Percentiles rank a stretch among this genome's conserved stretches.
These are phyloP conservation scores for Procambarus clarkii DNA, from an alignment of 1,140 invertebrate genomes.

Conservation along the genomic window DNA sequence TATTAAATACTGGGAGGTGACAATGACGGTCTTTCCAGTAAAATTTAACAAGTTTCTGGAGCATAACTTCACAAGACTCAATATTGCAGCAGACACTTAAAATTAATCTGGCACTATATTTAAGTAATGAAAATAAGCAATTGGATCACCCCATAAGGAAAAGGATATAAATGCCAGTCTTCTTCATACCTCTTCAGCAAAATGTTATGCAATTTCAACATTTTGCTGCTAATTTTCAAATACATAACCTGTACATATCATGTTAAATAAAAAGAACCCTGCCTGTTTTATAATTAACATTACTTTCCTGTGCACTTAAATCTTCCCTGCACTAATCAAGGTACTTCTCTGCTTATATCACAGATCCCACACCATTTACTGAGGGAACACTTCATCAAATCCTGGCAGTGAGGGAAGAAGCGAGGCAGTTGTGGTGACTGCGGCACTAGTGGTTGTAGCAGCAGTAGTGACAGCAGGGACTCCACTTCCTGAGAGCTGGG, in stretches of 20 bases:
- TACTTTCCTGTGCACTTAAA: constrained; percentile 36
- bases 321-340: constrained; percentile 44
- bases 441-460: constrained; percentile 34
- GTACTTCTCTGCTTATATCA: constrained; percentile 51
- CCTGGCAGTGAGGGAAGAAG: constrained; percentile 66
- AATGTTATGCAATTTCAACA: background rate
- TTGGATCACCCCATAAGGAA: background rate
- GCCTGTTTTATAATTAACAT: constrained; percentile 30
- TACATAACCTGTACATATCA: background rate
- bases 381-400: constrained; percentile 72
- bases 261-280: constrained; percentile 27
- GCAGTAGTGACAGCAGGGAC: constrained; percentile 40
- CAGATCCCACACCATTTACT: constrained; percentile 42
- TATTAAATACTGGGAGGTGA: background rate
- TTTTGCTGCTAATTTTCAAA: background rate
- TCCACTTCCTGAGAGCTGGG: constrained; percentile 37
- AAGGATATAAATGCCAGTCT: background rate
- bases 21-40: background rate
- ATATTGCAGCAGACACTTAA: constrained; percentile 71
- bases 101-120: constrained; percentile 66
- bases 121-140: constrained; percentile 38
- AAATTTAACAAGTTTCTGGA: constrained; percentile 1
- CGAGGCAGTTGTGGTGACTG: constrained; percentile 39
- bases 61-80: constrained; percentile 29
- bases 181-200: constrained; percentile 38